Evolutionary conservation across 2,797 vertebrate species (phyloP), one percentile per base, ranked within the genome.

Genomic region (Acanthurus lineatus): DNA sequence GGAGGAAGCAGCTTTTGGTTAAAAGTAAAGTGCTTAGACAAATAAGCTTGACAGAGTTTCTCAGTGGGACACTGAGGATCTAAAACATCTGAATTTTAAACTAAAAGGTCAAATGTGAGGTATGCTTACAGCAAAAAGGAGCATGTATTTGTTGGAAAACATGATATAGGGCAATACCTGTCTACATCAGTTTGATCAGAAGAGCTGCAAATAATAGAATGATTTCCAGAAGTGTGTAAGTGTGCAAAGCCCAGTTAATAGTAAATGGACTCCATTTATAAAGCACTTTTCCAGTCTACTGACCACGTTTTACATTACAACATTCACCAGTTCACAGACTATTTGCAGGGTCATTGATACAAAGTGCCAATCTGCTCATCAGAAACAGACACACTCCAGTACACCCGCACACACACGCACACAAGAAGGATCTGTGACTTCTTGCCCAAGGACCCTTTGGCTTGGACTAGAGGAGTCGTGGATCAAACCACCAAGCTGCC

Each of bases 21-120:
- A 78, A 52, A 76, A 82, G 81, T 82, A 74, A 66, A 89, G 80
- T 65, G 77, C 58, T 80, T 47, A 38, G 38, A 72, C 45, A 67
- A 81, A 81, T 83, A 69, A 69, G 74, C 65, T 76, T 73, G 71
- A 53, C 77, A 49, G 57, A 79, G 69, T 45, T 69, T 17, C 80
- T 76, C 81, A 44, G 59, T 16, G 38, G 73, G 59, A 82, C 28
- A 14, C 8, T 9, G 19, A 9, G 35, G 54, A 25, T 17, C 40
- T 56, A 44, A 74, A 83, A 76, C 47, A 11, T 19, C 8, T 6
- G n/a, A 9, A 64, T 75, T 62, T 62, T 17, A 70, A 45, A 53
- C 9, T 62, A 10, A 35, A 72, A 58, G 2, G 25, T 42, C 4
- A 15, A 17, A 48, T 35, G 15, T 57, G 5, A 57, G 22, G 52